Percentiles rank a stretch among this genome's conserved stretches.
phyloP scores from a whole-genome alignment of 2,113 vertebrate genomes.

The Tenebrosternarchus preto region DNA sequence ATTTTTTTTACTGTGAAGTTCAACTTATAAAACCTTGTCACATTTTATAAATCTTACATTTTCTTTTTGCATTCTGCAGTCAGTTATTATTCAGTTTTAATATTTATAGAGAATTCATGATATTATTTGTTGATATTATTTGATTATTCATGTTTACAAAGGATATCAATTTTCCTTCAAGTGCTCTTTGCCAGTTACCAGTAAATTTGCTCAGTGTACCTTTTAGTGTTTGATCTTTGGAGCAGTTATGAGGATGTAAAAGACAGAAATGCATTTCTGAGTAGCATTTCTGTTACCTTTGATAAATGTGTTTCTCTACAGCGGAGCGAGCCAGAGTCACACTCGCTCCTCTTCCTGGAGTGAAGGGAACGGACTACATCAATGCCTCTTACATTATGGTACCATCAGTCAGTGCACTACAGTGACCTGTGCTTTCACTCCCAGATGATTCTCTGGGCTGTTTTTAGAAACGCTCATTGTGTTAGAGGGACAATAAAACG shows the following conservation, averaged over 20 bases:
- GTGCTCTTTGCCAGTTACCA: background rate
- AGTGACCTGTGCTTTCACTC: background rate
- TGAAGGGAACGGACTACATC: conserved; percentile 99
- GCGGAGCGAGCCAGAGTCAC: conserved; percentile 95
- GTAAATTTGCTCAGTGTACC: background rate
- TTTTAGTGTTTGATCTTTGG: background rate
- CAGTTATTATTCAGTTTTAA: background rate
- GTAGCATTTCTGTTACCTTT: background rate
- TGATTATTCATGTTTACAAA: too few relatives aligned
- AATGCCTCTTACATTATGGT: conserved; percentile 99
- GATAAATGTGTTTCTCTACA: conserved; percentile 61
- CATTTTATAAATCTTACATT: background rate
- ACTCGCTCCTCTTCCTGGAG: conserved; percentile 92
- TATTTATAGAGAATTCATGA: background rate
- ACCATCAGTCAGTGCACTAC: conserved; percentile 52
- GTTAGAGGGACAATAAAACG: background rate
- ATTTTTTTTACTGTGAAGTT: background rate
- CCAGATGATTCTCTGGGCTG: background rate
- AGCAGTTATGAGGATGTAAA: conserved; percentile 1
- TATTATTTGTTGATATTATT: too few relatives aligned
- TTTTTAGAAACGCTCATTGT: conserved; percentile 7
- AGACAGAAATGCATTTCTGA: conserved; percentile 28
- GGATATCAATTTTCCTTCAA: background rate
- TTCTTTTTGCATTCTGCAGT: background rate
- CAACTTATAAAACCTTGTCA: background rate